These are phyloP conservation scores for Melanophora roralis DNA, from an alignment of 2,888 invertebrate species.

Conservation along the genomic window DNA sequence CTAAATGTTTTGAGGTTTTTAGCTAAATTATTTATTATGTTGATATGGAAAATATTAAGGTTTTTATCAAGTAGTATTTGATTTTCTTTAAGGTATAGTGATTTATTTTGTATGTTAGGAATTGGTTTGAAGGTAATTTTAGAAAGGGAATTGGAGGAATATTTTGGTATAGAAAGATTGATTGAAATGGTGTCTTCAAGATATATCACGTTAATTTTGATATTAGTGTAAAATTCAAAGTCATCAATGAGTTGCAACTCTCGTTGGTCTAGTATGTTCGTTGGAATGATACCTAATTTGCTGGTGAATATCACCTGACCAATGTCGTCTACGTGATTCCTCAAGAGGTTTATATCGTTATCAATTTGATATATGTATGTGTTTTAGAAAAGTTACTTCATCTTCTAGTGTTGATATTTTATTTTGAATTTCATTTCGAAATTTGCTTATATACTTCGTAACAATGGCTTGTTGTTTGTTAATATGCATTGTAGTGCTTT, in stretches of 20 bases:
- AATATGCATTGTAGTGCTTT: conserved; percentile 5
- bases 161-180: no score
- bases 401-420: conserved; percentile 31
- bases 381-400: conserved; percentile 23
- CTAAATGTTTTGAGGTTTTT: no score
- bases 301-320: conserved; percentile 13
- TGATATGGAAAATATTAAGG: no score
- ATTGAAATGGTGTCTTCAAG: no score
- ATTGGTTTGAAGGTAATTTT: no score
- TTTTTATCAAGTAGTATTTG: no score
- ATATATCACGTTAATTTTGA: no score
- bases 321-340: conserved; percentile 30
- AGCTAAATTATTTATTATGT: no score
- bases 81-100: no score
- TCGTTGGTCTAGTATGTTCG: conserved; percentile 18
- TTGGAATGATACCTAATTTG: conserved; percentile 14
- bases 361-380: conserved; percentile 40
- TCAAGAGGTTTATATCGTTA: conserved; percentile 23
- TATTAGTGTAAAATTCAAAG: background rate
- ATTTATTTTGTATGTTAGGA: no score
- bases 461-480: background rate
- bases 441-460: conserved; percentile 1
- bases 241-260: conserved; percentile 12
- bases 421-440: conserved; percentile 17
- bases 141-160: no score